Evolutionary conservation across 2,113 vertebrate species (phyloP), one percentile per base, ranked within the genome.

Genomic region (Jaculus jaculus): DNA sequence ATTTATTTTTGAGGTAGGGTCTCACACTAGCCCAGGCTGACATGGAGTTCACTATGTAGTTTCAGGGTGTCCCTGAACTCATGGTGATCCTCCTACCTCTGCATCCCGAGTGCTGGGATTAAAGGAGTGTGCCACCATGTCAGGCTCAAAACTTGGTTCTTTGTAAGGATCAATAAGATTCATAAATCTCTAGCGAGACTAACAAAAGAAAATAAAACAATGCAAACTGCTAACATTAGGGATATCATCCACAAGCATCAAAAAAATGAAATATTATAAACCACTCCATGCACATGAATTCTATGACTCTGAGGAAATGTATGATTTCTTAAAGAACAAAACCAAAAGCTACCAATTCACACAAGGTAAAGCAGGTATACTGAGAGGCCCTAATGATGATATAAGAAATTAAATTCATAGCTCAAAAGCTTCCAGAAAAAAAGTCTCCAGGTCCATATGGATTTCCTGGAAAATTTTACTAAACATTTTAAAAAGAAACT

Each of bases 401-500:
- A 54, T 77, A 85, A 88, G 17, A 81, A 80, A 65, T 32, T 42
- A 18, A 91, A 88, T 72, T 60, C 24, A n/a, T 5, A 60, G 28
- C 71, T 89, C 37, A 80, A 90, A 87, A 80, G 8, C 61, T 69
- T 90, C 28, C n/a, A 63, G 65, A 58, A 88, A 80, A 51, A 63
- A 77, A 81, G 47, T 84, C 23, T 94, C 47, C 34, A 92, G 61
- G 11, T 63, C 58, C 73, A 81, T 26, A 83, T 2, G 42, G 32
- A 77, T 87, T 95, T 87, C 87, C 32, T 65, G 63, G 39, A 24
- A 90, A 94, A 88, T 87, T 92, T 78, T 95, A 72, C 78, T 61
- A 81, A 71, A 77, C 15, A 92, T 65, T 72, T 84, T 85, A 60
- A 71, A 26, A 89, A 92, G 32, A 93, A 93, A 82, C 42, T 7